Conservation (phyloP, 2,113 vertebrate species). For the Sminthopsis crassicaudata region DNA sequence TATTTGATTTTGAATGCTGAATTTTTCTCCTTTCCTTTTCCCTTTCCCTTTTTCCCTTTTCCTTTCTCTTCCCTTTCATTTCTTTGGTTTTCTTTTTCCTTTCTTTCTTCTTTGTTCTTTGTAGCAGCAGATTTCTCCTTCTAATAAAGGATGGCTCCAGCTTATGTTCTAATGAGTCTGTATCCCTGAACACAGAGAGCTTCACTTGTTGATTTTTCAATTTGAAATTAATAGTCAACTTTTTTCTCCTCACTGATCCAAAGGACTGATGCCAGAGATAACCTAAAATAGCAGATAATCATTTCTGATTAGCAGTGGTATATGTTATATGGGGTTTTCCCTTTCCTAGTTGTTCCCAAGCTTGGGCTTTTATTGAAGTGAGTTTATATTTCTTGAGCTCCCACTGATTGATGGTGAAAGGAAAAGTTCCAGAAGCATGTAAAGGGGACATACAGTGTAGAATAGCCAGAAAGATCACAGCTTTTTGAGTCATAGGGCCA, state of each 20-base stretch:
- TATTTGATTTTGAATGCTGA: background rate
- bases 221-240: conserved; percentile 14
- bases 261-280: conserved; percentile 11
- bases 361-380: background rate
- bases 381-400: conserved; percentile 42
- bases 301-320: conserved; percentile 38
- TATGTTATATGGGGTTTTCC: conserved; percentile 12
- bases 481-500: background rate
- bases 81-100: background rate
- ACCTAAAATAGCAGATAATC: conserved; percentile 8
- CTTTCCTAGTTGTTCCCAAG: conserved; percentile 12
- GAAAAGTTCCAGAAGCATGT: conserved; percentile 7
- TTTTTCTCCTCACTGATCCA: conserved; percentile 24
- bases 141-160: background rate
- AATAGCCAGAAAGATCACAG: background rate
- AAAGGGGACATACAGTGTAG: background rate
- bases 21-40: background rate
- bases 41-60: background rate
- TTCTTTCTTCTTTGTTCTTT: background rate
- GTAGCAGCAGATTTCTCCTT: background rate
- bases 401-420: conserved; percentile 18
- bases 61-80: background rate
- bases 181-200: conserved; percentile 7
- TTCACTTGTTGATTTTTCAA: conserved; percentile 31
- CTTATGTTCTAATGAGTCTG: background rate